phyloP scores from a whole-genome alignment of 2,888 invertebrate genomes.

The Ormyrus rosae region DNA sequence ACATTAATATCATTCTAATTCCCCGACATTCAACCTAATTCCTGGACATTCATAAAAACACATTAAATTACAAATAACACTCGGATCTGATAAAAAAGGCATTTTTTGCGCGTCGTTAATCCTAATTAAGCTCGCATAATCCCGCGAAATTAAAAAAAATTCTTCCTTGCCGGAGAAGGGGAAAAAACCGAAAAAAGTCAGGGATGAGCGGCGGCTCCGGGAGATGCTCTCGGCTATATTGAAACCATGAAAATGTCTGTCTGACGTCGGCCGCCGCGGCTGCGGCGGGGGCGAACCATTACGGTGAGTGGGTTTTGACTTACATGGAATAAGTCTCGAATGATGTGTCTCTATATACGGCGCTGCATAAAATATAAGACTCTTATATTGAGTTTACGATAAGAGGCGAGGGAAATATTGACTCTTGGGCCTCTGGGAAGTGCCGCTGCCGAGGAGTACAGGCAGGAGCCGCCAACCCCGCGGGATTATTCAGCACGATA shows the following conservation, averaged over 20 bases:
- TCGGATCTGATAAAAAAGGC: too few species aligned
- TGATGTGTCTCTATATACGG: conserved; percentile 70
- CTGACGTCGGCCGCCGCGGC: conserved; percentile 31
- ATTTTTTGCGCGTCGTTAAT: too few species aligned
- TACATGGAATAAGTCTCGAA: conserved; percentile 68
- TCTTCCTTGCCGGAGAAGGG: neutral
- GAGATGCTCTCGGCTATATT: conserved; percentile 50
- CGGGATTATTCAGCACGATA: conserved; percentile 54
- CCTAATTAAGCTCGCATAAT: too few species aligned
- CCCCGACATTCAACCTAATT: too few species aligned
- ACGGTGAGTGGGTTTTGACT: conserved; percentile 75
- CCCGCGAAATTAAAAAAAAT: too few species aligned
- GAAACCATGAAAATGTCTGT: conserved; percentile 57
- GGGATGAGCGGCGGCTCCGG: too few species aligned
- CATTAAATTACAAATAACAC: too few species aligned
- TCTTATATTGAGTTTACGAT: conserved; percentile 59
- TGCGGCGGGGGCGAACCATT: conserved; percentile 65
- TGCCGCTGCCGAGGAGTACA: neutral
- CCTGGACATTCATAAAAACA: too few species aligned
- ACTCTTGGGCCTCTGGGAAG: conserved; percentile 55
- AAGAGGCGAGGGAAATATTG: conserved; percentile 58
- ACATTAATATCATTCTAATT: too few species aligned
- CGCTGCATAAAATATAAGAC: conserved; percentile 70
- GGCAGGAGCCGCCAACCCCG: neutral
- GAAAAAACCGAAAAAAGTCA: too few species aligned